Evolutionary conservation across 1,140 invertebrate genomes (phyloP), one percentile per base, ranked within the genome.

Genomic region (Aphidius ervi): DNA sequence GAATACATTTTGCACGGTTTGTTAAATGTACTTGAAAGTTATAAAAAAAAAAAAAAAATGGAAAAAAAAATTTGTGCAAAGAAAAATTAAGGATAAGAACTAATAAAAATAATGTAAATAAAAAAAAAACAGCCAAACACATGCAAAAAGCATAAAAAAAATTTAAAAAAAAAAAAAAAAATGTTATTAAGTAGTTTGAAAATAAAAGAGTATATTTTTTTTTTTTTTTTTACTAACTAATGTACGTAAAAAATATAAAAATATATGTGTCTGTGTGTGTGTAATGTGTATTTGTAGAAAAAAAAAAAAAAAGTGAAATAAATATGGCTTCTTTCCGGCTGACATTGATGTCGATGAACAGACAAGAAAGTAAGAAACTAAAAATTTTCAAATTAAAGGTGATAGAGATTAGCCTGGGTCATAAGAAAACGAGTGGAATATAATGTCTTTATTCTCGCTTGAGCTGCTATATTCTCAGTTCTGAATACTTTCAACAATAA

Each of bases 371-470:
- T 46, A 37, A n/a, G 40, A 50, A 20, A 47, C 54, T 31, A 31
- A 31, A 31, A 31, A 31, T 31, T 31, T 31, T 31, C 23, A 58
- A 54, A 39, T 49, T 46, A 43, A 43, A 61, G 46, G 50, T 45
- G 46, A 62, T 37, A 46, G 46, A 55, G 46, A 56, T 56, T 60
- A 65, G 61, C 40, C 20, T 37, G 52, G 52, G 52, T 54, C 52
- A 54, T 54, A 54, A 54, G 52, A 54, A 63, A 63, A 65, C 56
- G 53, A 64, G 63, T 63, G 59, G 65, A 64, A 65, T 67, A 65
- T 67, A 67, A 67, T 67, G 65, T 67, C 65, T 67, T 63, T 67
- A 67, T 67, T 67, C 63, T 64, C 65, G 61, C 63, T 65, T 50
- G 58, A 61, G 62, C 60, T 61, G 61, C 58, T 56, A 67, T 63